Conservation (phyloP, 2,888 invertebrate species). For the Ochropleura leucogaster region DNA sequence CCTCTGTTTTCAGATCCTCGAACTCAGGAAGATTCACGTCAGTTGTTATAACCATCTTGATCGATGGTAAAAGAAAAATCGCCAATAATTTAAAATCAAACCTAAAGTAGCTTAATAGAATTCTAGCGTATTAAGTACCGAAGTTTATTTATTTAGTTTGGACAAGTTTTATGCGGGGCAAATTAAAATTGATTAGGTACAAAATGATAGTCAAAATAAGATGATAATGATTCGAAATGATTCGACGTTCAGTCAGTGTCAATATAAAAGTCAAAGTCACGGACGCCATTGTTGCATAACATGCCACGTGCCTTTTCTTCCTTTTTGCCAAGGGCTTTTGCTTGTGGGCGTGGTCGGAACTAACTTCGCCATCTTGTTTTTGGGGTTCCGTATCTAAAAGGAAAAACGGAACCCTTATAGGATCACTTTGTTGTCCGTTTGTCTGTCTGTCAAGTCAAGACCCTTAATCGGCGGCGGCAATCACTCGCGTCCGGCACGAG, state of each 20-base stretch:
- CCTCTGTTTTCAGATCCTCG: conserved; percentile 95
- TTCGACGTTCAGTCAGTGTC: conserved; percentile 36
- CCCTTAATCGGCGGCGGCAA: too few species aligned
- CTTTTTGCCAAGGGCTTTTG: not conserved
- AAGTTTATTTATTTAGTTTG: not conserved
- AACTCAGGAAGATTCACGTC: conserved; percentile 93
- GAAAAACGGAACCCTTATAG: too few species aligned
- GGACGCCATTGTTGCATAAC: not conserved
- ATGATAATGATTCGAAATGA: conserved; percentile 8
- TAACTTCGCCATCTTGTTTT: not conserved
- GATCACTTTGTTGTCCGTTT: too few species aligned
- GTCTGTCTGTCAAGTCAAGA: too few species aligned
- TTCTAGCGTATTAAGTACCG: not conserved
- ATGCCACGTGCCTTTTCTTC: not conserved
- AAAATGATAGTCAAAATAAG: conserved; percentile 6
- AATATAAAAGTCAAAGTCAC: conserved; percentile 16
- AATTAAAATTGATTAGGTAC: conserved; percentile 2
- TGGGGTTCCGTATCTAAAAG: not conserved
- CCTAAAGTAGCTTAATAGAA: not conserved
- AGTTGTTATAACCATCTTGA: conserved; percentile 91
- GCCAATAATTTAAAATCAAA: conserved; percentile 5
- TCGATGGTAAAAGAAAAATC: not conserved
- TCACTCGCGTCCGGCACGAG: too few species aligned
- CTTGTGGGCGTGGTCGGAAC: not conserved
- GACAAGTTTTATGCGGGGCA: not conserved